A percentile compares a stretch with the other conserved stretches of the same genome.
Conservation (phyloP, 2,888 invertebrate genomes). For the Diplolepis rosae region DNA sequence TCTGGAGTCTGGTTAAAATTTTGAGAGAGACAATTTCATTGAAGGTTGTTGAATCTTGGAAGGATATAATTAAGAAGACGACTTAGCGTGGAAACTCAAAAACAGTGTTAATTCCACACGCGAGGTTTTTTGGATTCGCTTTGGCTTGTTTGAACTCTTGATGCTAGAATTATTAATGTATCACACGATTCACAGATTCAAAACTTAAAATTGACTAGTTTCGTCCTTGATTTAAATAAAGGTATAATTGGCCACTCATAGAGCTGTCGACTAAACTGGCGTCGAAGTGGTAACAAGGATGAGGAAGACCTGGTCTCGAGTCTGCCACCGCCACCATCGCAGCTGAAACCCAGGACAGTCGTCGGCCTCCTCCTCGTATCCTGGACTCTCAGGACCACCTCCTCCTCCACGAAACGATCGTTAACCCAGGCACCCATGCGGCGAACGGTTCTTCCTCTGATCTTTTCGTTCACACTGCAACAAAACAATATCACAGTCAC, state of each 20-base stretch:
- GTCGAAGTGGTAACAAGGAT: conserved; percentile 61
- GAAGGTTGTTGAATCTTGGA: neutral
- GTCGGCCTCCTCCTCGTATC: conserved; percentile 51
- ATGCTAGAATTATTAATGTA: conserved; percentile 12
- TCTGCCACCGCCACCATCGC: conserved; percentile 62
- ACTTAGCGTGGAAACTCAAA: neutral
- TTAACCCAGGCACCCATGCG: conserved; percentile 74
- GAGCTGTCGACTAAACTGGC: conserved; percentile 68
- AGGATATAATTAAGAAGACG: neutral
- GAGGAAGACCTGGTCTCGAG: conserved; percentile 48
- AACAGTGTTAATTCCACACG: conserved; percentile 36
- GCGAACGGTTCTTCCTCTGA: conserved; percentile 67
- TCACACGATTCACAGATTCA: conserved; percentile 43
- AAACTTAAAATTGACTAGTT: conserved; percentile 57
- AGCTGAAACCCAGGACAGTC: conserved; percentile 55
- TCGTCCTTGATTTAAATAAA: conserved; percentile 70
- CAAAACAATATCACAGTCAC: neutral
- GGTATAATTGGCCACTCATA: conserved; percentile 70
- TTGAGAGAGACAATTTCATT: neutral
- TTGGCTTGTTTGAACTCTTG: conserved; percentile 7
- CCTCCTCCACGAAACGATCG: conserved; percentile 69
- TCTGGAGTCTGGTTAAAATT: neutral
- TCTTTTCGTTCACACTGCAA: conserved; percentile 63
- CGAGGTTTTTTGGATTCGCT: conserved; percentile 20
- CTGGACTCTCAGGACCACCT: conserved; percentile 62